Conservation (phyloP, 2,797 vertebrate genomes). For the Lophotriccus pileatus region DNA sequence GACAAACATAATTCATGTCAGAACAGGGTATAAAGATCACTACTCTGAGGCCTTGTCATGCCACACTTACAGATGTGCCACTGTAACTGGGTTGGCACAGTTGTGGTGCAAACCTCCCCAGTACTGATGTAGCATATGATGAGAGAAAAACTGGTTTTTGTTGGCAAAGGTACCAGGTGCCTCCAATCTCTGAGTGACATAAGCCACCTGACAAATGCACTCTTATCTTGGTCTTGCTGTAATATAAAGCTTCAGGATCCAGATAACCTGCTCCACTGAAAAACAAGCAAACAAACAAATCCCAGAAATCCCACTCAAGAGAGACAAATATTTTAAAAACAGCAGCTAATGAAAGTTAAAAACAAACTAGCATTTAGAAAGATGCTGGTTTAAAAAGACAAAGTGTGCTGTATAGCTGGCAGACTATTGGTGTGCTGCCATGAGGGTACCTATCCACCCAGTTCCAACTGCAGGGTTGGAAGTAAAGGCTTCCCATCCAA, state of each 20-base stretch:
- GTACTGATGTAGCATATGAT: neutral
- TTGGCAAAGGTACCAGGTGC: constrained; percentile 8
- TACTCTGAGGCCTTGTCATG: neutral
- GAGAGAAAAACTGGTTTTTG: neutral
- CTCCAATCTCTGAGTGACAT: neutral
- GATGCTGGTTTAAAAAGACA: neutral
- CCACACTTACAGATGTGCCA: neutral
- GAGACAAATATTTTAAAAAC: neutral
- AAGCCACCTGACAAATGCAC: neutral
- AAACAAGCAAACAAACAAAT: neutral
- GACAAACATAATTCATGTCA: neutral
- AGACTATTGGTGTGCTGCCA: neutral
- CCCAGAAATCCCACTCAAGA: neutral
- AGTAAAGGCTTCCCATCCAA: neutral
- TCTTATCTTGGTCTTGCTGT: neutral
- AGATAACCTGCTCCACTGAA: neutral
- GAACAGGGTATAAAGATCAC: neutral
- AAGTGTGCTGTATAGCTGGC: neutral
- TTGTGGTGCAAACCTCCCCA: neutral
- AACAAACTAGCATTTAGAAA: neutral
- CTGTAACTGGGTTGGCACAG: neutral
- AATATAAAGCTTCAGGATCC: neutral
- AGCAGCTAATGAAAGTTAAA: neutral
- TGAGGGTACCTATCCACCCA: neutral
- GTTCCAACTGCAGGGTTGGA: neutral